phyloP scores from a whole-genome alignment of 2,113 vertebrate genomes.

The Columba livia region DNA sequence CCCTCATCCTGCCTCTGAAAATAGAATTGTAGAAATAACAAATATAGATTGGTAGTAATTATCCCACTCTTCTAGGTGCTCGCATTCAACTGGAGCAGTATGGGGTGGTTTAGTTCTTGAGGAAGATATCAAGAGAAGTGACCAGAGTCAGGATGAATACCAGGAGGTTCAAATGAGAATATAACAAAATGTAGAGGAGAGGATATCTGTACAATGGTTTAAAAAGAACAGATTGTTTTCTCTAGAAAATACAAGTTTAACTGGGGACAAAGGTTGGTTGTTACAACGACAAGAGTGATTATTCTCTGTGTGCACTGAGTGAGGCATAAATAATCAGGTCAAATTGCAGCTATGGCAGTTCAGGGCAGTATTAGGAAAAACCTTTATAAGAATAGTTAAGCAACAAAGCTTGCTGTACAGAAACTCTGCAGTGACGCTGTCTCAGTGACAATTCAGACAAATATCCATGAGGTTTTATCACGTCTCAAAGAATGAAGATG shows the following conservation, averaged over 20 bases:
- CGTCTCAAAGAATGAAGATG: not conserved
- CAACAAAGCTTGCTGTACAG: not conserved
- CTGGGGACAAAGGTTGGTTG: not conserved
- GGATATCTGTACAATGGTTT: not conserved
- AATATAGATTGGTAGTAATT: not conserved
- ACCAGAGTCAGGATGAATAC: not conserved
- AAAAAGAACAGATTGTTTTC: not conserved
- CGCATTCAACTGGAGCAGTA: not conserved
- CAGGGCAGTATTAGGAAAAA: not conserved
- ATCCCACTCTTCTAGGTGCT: not conserved
- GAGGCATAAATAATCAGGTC: not conserved
- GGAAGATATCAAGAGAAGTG: not conserved
- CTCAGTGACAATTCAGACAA: not conserved
- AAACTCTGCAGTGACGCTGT: not conserved
- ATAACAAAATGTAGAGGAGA: not conserved
- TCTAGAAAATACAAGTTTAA: not conserved
- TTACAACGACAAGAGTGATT: not conserved
- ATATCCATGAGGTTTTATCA: not conserved
- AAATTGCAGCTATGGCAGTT: not conserved
- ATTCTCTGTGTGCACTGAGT: not conserved
- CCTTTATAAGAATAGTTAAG: not conserved
- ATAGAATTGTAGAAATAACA: not conserved
- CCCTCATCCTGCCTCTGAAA: rapidly evolving
- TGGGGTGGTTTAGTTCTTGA: not conserved
- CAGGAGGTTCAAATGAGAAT: not conserved